A percentile compares a stretch with the other conserved stretches of the same genome.
These are phyloP conservation scores for Orchestia grillus DNA, from an alignment of 1,140 invertebrate genomes.

Conservation along the genomic window DNA sequence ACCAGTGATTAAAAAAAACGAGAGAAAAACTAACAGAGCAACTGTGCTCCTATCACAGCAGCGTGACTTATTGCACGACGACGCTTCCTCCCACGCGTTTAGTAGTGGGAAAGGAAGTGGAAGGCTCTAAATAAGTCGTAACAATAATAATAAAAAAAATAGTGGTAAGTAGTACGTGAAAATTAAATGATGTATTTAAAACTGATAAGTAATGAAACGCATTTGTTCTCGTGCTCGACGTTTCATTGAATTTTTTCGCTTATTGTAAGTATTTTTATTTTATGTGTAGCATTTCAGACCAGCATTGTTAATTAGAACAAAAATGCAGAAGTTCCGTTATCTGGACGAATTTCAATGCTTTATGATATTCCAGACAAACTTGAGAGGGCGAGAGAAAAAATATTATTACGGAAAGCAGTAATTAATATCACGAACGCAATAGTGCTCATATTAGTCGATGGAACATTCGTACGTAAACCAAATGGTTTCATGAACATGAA, in stretches of 20 bases:
- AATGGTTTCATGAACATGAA: neutral
- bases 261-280: neutral
- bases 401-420: neutral
- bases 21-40: neutral
- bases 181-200: neutral
- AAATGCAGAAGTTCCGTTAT: neutral
- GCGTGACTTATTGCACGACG: neutral
- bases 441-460: neutral
- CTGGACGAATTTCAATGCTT: neutral
- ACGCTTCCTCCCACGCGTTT: neutral
- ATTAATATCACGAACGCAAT: neutral
- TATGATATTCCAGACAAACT: neutral
- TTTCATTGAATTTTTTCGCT: neutral
- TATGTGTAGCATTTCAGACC: neutral
- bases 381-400: neutral
- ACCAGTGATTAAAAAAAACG: neutral
- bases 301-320: neutral
- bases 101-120: neutral
- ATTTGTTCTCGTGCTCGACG: neutral
- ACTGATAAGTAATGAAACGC: neutral
- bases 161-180: neutral
- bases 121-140: neutral
- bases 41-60: neutral
- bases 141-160: neutral
- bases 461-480: neutral